These are phyloP conservation scores for Coboldia fuscipes DNA, from an alignment of 1,140 invertebrate species.

Conservation along the genomic window DNA sequence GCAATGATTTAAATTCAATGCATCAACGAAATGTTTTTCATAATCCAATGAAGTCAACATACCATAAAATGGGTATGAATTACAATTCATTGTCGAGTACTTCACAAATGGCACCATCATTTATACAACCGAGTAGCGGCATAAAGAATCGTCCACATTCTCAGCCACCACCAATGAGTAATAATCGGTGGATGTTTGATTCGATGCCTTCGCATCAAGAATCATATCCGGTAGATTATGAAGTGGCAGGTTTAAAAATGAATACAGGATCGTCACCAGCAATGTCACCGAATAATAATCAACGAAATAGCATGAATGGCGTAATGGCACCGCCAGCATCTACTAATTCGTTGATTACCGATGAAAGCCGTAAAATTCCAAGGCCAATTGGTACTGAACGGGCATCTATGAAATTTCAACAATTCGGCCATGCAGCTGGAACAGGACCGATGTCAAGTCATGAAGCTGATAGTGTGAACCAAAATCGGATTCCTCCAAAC, in stretches of 20 bases:
- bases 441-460: too few relatives aligned
- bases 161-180: constrained; percentile 8
- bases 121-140: constrained; percentile 4
- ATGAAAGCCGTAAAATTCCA: constrained; percentile 47
- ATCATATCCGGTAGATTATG: constrained; percentile 13
- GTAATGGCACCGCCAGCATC: constrained; percentile 15
- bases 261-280: constrained; percentile 25
- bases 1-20: too few relatives aligned
- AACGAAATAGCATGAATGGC: constrained; percentile 19
- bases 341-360: constrained; percentile 19
- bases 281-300: constrained; percentile 29
- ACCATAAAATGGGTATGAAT: too few relatives aligned
- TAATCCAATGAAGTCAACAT: too few relatives aligned
- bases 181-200: constrained; percentile 3
- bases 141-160: constrained; percentile 8
- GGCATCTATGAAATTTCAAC: constrained; percentile 35
- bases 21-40: too few relatives aligned
- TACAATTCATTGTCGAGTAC: background rate
- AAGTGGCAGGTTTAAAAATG: constrained; percentile 9
- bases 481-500: too few relatives aligned
- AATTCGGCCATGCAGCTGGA: constrained; percentile 8
- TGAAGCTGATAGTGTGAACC: too few relatives aligned
- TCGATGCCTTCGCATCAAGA: background rate
- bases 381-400: constrained; percentile 56
- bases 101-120: background rate